Conservation (phyloP, 2,797 vertebrate species). For the Labeo calbasu region DNA sequence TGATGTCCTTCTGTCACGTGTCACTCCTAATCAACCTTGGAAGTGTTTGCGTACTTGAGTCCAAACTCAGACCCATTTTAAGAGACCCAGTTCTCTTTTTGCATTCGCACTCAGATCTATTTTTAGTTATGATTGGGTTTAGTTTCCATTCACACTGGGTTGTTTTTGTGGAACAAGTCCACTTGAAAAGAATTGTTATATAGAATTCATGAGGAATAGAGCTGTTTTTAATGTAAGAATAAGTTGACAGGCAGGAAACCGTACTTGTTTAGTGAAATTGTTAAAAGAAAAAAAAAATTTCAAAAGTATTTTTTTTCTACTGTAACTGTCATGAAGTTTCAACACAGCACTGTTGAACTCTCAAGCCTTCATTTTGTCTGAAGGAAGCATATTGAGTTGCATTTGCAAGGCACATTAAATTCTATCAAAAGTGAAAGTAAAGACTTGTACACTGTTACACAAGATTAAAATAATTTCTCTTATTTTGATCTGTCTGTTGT, state of each 20-base stretch:
- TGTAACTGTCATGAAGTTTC: not conserved
- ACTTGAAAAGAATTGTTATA: not conserved
- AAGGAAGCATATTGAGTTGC: not conserved
- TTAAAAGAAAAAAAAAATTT: too few relatives aligned
- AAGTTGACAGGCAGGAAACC: not conserved
- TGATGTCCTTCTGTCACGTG: constrained; percentile 7
- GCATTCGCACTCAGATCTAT: not conserved
- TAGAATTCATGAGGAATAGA: not conserved
- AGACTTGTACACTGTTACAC: not conserved
- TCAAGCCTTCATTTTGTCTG: not conserved
- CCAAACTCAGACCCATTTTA: not conserved
- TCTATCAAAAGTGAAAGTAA: not conserved
- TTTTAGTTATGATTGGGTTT: not conserved
- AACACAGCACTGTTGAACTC: not conserved
- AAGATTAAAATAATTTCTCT: not conserved
- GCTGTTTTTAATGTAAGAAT: not conserved
- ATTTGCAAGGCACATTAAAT: too few relatives aligned
- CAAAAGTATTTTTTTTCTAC: too few relatives aligned
- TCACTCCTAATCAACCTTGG: not conserved
- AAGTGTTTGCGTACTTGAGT: not conserved
- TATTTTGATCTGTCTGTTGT: not conserved
- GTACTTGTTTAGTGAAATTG: not conserved
- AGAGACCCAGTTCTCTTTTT: not conserved
- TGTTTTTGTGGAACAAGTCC: not conserved
- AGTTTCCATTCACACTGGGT: not conserved